Base-by-base conservation (phyloP, 2,113 vertebrate species). In the Numenius arquata region DNA sequence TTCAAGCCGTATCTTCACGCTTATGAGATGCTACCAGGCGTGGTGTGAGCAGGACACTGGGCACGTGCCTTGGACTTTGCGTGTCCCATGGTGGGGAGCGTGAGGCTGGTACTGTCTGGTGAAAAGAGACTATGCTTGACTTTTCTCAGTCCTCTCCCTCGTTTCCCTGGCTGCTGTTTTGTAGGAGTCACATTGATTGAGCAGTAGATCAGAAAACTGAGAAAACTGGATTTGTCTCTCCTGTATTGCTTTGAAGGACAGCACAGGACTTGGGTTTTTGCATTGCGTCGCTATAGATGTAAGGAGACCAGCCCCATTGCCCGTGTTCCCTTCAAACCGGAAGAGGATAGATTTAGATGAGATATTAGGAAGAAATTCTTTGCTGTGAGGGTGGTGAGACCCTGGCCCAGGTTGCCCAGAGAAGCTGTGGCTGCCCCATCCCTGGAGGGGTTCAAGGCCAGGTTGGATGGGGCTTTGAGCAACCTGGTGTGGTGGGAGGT, bases 181-280 rank as follows among this genome's bases (percentile, higher is more conserved):
- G 19, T 1, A 2, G 41, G 36, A 19, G 15, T 84, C 1, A 0
- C 12, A 3, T 0, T 58, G 52, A 25, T 38, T 45, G 50, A 43
- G 11, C 18, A 10, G 17, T 22, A 26, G 72, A 17, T 45, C 68
- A 11, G 68, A 47, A 65, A 41, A 23, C 8, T 23, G 56, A 71
- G 41, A n/a, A 11, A 38, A 2, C 23, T 45, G 43, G 16, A 12
- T 59, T 55, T 70, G 29, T 38, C 25, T 65, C 10, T 65, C 15
- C 40, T 43, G 2, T 23, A 26, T 47, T 30, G 17, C 22, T 68
- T 65, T 52, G 14, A 41, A 58, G 48, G 53, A 43, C 48, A 65
- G 9, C 21, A 5, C 15, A 18, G 48, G 20, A 32, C 34, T 58
- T 59, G 12, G 23, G 1, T 4, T 34, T 41, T 65, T 65, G 25